Evolutionary conservation across 2,888 invertebrate genomes (phyloP).

Genomic region (Spialia ferax): DNA sequence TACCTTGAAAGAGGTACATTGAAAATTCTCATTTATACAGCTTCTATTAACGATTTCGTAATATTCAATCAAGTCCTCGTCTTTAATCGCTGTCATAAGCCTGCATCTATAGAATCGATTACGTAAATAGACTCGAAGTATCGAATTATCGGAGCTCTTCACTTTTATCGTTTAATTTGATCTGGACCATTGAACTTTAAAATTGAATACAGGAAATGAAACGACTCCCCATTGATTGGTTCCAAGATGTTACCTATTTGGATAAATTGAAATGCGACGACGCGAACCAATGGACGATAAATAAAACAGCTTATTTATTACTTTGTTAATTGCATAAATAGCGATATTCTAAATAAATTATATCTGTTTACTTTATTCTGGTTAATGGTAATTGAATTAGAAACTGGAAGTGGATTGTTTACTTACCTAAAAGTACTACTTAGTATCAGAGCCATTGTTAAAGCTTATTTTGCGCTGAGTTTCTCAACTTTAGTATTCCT

Average conservation of each 20-base stretch:
- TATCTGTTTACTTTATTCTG: too few species aligned
- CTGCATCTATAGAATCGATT: conserved; percentile 10
- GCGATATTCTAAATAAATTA: neutral
- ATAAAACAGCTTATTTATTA: conserved; percentile 26
- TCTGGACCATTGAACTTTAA: conserved; percentile 38
- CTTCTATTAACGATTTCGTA: neutral
- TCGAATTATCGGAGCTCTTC: conserved; percentile 24
- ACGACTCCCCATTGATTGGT: conserved; percentile 35
- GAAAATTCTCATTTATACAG: neutral
- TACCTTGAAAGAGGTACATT: too few species aligned
- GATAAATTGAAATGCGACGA: conserved; percentile 33
- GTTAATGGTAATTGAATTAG: too few species aligned
- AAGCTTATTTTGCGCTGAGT: too few species aligned
- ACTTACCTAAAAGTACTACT: too few species aligned
- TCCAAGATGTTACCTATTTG: conserved; percentile 41
- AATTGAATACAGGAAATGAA: conserved; percentile 38
- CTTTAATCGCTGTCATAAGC: conserved; percentile 4
- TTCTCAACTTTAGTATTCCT: too few species aligned
- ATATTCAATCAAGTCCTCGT: neutral
- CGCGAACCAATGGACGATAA: conserved; percentile 13
- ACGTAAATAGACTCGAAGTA: conserved; percentile 24
- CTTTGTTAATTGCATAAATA: neutral
- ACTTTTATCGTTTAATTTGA: conserved; percentile 39
- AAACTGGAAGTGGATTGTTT: too few species aligned
- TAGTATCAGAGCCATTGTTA: too few species aligned